Base-by-base conservation (phyloP, 35 echinoderm and acorn worm genomes). In the Antedon bifida region DNA sequence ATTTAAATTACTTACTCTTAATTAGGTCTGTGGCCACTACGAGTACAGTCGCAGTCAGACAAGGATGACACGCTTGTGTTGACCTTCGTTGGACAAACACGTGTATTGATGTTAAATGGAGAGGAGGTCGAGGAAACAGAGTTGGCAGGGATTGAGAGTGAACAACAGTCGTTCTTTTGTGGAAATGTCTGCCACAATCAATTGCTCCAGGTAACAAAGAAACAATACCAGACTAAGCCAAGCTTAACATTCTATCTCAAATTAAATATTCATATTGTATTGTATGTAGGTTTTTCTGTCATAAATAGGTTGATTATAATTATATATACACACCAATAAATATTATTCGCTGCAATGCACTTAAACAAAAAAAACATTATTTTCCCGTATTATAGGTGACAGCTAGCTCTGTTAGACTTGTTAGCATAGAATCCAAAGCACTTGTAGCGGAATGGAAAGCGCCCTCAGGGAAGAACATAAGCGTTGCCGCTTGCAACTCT, bases 51-150 rank as follows among this genome's bases (percentile, higher is more conserved):
- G 0, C 85, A 89, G 21, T 90, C 94, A 33, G 87, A 86, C 29
- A 87, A 88, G 82, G 94, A 97, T 90, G 94, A 97, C 46, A 97
- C 91, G 35, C 80, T 97, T 56, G 90, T 97, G 5, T 75, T 97
- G 3, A 90, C 94, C 0, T 97, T 97, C 81, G 94, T 97, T 74
- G 94, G 94, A 56, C 94, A 97, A 34, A 92, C 94, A 77, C 87
- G 93, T 75, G 93, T 96, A 5, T 34, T 96, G 36, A 96, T 89
- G 89, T 42, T 96, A 78, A 96, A 96, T 82, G 90, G 90, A 0
- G 94, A 92, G 34, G 94, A 97, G 56, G 94, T 97, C 0, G 94
- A 97, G 79, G 94, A 97, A 83, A 97, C 94, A 28, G 94, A 97
- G 76, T 75, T 97, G 36, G 77, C 84, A 0, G 94, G 94, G 0